These are phyloP conservation scores for Brachionus angularis DNA, from an alignment of 1,140 invertebrate species.

Conservation along the genomic window DNA sequence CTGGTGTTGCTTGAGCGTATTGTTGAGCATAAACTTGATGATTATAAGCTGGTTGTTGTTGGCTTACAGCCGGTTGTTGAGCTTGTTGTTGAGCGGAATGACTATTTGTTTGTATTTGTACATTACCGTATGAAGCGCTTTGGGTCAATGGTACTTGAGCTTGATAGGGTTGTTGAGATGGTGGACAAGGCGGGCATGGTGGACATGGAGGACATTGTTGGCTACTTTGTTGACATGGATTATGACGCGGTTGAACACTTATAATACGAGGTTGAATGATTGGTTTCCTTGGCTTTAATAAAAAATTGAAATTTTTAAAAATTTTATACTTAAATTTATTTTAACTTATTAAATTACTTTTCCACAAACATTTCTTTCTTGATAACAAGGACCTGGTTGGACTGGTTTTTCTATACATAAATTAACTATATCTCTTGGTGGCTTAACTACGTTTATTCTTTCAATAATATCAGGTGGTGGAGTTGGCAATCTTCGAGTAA, in stretches of 20 bases:
- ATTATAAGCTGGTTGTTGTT: neutral
- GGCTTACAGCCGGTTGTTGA: constrained; percentile 9
- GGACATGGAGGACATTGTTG: neutral
- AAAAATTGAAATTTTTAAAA: too few species aligned
- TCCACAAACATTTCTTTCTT: constrained; percentile 30
- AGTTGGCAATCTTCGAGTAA: constrained; percentile 37
- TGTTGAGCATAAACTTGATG: neutral
- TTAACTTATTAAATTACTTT: neutral
- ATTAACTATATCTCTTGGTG: constrained; percentile 39
- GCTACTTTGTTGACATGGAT: constrained; percentile 6
- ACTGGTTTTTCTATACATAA: constrained; percentile 38
- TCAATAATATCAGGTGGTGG: constrained; percentile 42
- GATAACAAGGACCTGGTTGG: constrained; percentile 30
- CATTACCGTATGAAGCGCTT: constrained; percentile 11
- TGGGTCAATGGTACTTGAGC: constrained; percentile 28
- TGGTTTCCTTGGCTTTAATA: constrained; percentile 27
- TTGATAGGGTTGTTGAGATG: constrained; percentile 10
- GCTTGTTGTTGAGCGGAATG: neutral
- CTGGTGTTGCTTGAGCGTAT: neutral
- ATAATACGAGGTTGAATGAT: constrained; percentile 42
- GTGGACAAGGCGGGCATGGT: constrained; percentile 2
- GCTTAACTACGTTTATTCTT: constrained; percentile 42
- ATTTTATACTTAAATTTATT: too few species aligned
- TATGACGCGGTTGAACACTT: neutral
- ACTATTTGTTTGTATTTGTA: too few species aligned